Percentiles rank a stretch among this genome's conserved stretches.
These are phyloP conservation scores for Eupristina koningsbergeri DNA, from an alignment of 1,140 invertebrate species.

Conservation along the genomic window DNA sequence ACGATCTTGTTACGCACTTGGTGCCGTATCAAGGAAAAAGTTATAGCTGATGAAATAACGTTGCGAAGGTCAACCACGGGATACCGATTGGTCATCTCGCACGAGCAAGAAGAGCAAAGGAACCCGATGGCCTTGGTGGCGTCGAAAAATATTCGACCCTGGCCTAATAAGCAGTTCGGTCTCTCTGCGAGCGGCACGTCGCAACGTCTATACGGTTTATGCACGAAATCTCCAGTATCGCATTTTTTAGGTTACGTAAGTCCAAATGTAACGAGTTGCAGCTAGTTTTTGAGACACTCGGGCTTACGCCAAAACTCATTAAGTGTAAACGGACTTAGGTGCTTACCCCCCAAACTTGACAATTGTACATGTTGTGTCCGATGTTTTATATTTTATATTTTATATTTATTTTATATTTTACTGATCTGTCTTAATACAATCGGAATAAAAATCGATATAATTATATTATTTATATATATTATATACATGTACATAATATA, in stretches of 20 bases:
- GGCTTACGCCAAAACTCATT: not conserved
- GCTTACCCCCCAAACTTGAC: not conserved
- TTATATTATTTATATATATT: too few relatives aligned
- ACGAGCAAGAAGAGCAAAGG: not conserved
- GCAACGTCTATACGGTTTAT: not conserved
- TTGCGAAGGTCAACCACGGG: not conserved
- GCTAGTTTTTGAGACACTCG: not conserved
- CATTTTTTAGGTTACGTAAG: not conserved
- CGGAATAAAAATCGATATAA: too few relatives aligned
- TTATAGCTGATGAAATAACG: not conserved
- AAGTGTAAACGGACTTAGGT: not conserved
- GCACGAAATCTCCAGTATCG: not conserved
- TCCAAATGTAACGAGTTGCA: too few relatives aligned
- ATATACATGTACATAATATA: too few relatives aligned
- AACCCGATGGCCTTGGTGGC: not conserved
- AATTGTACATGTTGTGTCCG: not conserved
- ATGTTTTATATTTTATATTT: too few relatives aligned
- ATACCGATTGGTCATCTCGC: not conserved
- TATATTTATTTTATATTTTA: too few relatives aligned
- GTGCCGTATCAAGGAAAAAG: conserved; percentile 17
- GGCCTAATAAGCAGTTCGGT: conserved; percentile 20
- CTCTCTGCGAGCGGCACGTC: not conserved
- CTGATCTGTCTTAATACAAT: too few relatives aligned
- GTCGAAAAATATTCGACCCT: conserved; percentile 37
- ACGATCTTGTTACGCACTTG: not conserved